Conservation (phyloP, 1,140 invertebrate genomes). For the Trichonephila clavata region DNA sequence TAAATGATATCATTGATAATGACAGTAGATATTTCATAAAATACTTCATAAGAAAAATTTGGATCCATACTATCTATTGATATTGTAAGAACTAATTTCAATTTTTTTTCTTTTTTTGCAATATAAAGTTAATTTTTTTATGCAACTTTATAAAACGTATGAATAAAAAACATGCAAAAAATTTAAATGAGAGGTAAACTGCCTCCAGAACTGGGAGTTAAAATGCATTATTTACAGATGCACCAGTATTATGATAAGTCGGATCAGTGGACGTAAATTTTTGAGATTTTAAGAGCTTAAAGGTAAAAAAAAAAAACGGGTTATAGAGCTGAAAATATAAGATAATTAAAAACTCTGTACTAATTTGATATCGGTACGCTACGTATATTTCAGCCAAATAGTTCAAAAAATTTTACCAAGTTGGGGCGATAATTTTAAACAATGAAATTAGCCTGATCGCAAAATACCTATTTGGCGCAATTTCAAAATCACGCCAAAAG, state of each 20-base stretch:
- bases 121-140: conserved; percentile 12
- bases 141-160: conserved; percentile 34
- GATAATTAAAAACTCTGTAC: not conserved
- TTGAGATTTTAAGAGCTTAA: not conserved
- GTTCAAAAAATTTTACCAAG: too few species aligned
- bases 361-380: too few species aligned
- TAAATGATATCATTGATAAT: conserved; percentile 33
- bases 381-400: too few species aligned
- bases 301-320: not conserved
- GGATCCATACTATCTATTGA: not conserved
- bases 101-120: not conserved
- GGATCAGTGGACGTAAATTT: not conserved
- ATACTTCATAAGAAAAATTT: conserved; percentile 36
- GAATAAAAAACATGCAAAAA: conserved; percentile 24
- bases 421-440: too few species aligned
- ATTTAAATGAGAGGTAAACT: conserved; percentile 1
- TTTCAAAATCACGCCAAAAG: too few species aligned
- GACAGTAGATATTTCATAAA: conserved; percentile 26
- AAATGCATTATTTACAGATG: conserved; percentile 26
- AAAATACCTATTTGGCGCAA: too few species aligned
- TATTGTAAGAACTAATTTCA: not conserved
- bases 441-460: too few species aligned
- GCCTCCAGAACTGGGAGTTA: conserved; percentile 10
- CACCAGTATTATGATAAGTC: not conserved
- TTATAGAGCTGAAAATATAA: not conserved